These are phyloP conservation scores for Sebastes cheni DNA, from an alignment of 2,797 vertebrate genomes.

Conservation along the genomic window DNA sequence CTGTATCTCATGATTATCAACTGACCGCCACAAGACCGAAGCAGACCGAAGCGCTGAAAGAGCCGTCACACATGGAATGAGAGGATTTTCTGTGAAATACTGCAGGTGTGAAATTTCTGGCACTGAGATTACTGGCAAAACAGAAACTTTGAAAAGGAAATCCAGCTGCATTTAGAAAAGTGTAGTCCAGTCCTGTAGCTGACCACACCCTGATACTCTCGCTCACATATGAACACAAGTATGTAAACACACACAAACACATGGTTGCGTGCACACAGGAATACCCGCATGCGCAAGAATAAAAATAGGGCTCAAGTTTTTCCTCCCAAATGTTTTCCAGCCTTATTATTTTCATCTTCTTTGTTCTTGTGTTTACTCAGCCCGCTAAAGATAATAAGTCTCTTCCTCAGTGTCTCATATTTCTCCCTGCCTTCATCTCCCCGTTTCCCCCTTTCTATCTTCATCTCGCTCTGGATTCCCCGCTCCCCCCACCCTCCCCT, in stretches of 20 bases:
- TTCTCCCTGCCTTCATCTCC: conserved; percentile 47
- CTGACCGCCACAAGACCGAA: conserved; percentile 22
- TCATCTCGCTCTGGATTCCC: conserved; percentile 37
- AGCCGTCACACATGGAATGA: background rate
- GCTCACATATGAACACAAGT: background rate
- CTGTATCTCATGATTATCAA: conserved; percentile 36
- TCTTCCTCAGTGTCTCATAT: conserved; percentile 50
- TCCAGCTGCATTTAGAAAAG: background rate
- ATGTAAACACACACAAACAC: conserved; percentile 18
- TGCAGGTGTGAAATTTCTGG: conserved; percentile 20
- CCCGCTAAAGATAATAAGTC: conserved; percentile 58
- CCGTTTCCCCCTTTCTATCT: conserved; percentile 32
- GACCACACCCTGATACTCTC: conserved; percentile 46
- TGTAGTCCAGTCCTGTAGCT: background rate
- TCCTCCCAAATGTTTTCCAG: conserved; percentile 52
- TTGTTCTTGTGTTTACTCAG: conserved; percentile 68
- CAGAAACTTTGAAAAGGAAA: conserved; percentile 5
- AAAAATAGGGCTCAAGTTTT: conserved; percentile 30
- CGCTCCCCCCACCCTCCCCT: conserved; percentile 2
- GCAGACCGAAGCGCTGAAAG: background rate
- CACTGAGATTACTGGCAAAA: conserved; percentile 6
- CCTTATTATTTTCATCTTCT: conserved; percentile 57
- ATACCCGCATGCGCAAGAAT: conserved; percentile 24
- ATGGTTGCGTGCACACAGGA: background rate
- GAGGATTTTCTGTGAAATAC: background rate